Percentiles rank a stretch among this genome's conserved stretches.
These are phyloP conservation scores for Drosophila elegans DNA, from an alignment of 1,140 invertebrate genomes.

Conservation along the genomic window DNA sequence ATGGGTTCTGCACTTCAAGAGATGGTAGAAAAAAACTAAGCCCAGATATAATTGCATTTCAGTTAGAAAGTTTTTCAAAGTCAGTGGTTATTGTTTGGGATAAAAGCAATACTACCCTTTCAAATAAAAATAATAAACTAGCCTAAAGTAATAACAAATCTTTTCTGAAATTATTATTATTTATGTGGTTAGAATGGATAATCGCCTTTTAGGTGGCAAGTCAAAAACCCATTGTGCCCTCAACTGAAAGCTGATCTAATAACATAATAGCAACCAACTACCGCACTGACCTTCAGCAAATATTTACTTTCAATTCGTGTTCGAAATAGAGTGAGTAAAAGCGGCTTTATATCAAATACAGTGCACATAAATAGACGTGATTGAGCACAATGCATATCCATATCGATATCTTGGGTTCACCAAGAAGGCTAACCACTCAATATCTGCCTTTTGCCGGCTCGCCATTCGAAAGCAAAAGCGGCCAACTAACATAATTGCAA, in stretches of 20 bases:
- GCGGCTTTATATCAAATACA: constrained; percentile 33
- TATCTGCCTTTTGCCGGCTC: constrained; percentile 14
- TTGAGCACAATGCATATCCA: constrained; percentile 63
- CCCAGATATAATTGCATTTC: constrained; percentile 7
- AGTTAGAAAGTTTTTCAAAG: not conserved
- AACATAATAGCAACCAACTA: constrained; percentile 50
- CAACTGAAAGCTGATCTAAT: constrained; percentile 78
- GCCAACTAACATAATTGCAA: constrained; percentile 79
- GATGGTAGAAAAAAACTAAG: not conserved
- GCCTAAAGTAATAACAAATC: too few relatives aligned
- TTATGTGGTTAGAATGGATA: constrained; percentile 16
- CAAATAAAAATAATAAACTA: too few relatives aligned
- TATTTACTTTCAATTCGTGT: constrained; percentile 76
- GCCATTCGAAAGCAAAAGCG: constrained; percentile 70
- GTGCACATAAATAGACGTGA: constrained; percentile 30
- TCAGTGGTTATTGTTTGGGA: too few relatives aligned
- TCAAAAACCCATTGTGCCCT: constrained; percentile 8
- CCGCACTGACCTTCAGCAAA: constrained; percentile 65
- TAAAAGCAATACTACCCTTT: too few relatives aligned
- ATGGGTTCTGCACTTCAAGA: constrained; percentile 15
- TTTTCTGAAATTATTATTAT: not conserved
- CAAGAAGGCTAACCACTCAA: constrained; percentile 47
- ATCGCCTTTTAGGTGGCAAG: constrained; percentile 24
- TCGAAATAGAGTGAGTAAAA: constrained; percentile 47
- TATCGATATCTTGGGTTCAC: constrained; percentile 73